phyloP scores from a whole-genome alignment of 1,140 invertebrate genomes.

The Brachionus manjavacas region DNA sequence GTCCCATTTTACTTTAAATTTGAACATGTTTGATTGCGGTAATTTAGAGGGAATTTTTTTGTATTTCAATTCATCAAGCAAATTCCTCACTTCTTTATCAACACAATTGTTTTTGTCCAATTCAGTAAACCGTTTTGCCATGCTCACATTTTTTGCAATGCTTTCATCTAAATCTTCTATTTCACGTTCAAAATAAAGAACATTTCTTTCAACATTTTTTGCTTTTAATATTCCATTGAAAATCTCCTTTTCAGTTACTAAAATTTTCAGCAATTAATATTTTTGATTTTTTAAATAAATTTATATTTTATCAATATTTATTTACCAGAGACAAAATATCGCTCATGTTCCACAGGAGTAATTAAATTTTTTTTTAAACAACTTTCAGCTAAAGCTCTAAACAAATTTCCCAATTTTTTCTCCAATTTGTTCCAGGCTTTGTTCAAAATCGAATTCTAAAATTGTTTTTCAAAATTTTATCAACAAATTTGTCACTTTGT shows the following conservation, averaged over 20 bases:
- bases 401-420: background rate
- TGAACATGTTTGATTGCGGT: background rate
- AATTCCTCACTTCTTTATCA: background rate
- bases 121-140: constrained; percentile 61
- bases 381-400: background rate
- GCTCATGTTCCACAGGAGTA: background rate
- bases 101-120: background rate
- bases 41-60: constrained; percentile 23
- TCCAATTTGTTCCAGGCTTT: constrained; percentile 24
- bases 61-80: constrained; percentile 40
- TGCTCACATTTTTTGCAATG: background rate
- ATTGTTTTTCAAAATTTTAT: no score
- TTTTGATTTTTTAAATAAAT: no score
- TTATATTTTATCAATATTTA: no score
- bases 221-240: constrained; percentile 28
- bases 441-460: background rate
- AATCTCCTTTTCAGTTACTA: constrained; percentile 41
- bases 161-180: constrained; percentile 29
- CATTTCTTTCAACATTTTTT: background rate
- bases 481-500: no score
- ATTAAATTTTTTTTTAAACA: background rate
- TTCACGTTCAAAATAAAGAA: constrained; percentile 28
- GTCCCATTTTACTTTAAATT: constrained; percentile 23
- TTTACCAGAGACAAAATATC: constrained; percentile 27
- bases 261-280: background rate